Evolutionary conservation across 2,113 vertebrate genomes (phyloP).

Genomic region (Gopherus flavomarginatus): DNA sequence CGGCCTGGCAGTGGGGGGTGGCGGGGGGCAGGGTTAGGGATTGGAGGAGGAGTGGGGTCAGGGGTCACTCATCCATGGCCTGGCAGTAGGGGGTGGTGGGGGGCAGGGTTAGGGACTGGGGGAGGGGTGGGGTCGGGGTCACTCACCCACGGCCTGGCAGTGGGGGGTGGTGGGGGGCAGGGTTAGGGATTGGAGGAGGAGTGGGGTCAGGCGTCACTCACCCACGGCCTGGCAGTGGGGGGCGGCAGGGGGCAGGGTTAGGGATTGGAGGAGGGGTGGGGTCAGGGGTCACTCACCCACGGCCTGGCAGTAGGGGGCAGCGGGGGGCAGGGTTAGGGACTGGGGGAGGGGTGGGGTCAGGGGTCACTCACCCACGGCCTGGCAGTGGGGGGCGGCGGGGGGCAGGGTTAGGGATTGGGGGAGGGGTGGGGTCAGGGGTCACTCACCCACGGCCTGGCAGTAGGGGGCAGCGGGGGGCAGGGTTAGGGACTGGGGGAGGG

Average conservation of each 20-base stretch:
- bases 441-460: slow-evolving; percentile 88
- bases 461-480: slow-evolving; percentile 79
- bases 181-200: background rate
- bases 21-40: background rate
- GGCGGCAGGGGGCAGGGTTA: slow-evolving; percentile 72
- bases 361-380: slow-evolving; percentile 83
- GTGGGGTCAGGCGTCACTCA: slow-evolving; percentile 27
- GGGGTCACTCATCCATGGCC: slow-evolving; percentile 81
- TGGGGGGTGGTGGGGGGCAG: slow-evolving; percentile 79
- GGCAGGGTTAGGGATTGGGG: slow-evolving; percentile 55
- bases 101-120: slow-evolving; percentile 52
- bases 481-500: slow-evolving; percentile 22
- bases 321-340: slow-evolving; percentile 68
- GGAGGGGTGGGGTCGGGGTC: no score
- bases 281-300: slow-evolving; percentile 76
- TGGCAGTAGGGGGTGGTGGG: slow-evolving; percentile 82
- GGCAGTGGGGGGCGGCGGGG: slow-evolving; percentile 79
- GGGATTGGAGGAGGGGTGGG: no score
- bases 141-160: slow-evolving; percentile 88
- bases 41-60: no score
- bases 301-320: slow-evolving; percentile 84
- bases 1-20: no score
- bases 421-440: rapidly evolving
- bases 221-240: slow-evolving; percentile 88
- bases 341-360: no score